Evolutionary conservation across 2,113 vertebrate genomes (phyloP).

Genomic region (Lontra canadensis): DNA sequence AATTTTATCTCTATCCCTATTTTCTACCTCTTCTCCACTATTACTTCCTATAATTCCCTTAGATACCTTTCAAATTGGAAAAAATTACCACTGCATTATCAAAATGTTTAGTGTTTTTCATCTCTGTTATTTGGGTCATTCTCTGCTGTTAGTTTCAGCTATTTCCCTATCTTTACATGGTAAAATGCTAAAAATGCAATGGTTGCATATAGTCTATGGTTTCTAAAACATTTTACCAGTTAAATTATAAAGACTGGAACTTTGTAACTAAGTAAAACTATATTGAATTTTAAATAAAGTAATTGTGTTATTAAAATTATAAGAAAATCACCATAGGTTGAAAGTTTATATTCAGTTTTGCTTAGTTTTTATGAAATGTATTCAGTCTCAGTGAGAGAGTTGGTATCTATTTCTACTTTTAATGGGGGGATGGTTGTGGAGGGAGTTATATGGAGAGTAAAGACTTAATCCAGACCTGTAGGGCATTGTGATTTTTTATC

Average conservation of each 20-base stretch:
- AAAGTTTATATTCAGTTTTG: not conserved
- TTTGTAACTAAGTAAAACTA: not conserved
- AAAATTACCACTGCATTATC: not conserved
- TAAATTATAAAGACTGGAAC: not conserved
- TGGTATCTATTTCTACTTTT: not conserved
- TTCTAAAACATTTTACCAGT: not conserved
- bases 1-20: not conserved
- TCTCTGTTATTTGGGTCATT: not conserved
- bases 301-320: not conserved
- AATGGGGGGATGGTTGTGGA: not conserved
- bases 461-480: not conserved
- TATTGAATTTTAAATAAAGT: constrained; percentile 14
- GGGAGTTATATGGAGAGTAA: not conserved
- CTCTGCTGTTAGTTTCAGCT: not conserved
- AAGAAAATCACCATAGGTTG: not conserved
- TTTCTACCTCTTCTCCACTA: not conserved
- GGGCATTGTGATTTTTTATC: not conserved
- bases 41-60: not conserved
- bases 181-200: not conserved
- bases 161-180: not conserved
- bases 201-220: not conserved
- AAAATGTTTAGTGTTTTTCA: not conserved
- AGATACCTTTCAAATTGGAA: not conserved
- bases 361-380: not conserved
- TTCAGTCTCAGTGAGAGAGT: not conserved